Conservation (phyloP, 2,888 invertebrate genomes). For the Watsonalla cultraria region DNA sequence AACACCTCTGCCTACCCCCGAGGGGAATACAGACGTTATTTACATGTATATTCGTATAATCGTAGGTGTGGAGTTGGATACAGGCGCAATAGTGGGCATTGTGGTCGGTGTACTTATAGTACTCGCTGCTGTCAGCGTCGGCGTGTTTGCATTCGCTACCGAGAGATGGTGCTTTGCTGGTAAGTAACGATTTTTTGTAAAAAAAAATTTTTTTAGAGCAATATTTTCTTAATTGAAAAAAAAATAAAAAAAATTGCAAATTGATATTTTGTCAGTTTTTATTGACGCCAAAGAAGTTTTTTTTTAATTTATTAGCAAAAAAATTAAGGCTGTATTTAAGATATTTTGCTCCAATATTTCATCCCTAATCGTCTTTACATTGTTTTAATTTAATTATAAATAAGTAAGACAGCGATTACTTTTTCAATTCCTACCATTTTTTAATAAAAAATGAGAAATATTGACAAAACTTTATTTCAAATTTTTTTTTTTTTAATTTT, state of each 20-base stretch:
- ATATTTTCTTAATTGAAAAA: not conserved
- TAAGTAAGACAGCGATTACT: too few species aligned
- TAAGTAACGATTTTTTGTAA: slow-evolving; percentile 67
- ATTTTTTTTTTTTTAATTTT: not conserved
- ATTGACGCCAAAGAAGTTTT: too few species aligned
- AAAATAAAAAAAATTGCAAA: too few species aligned
- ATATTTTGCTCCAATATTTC: too few species aligned
- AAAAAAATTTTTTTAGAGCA: not conserved
- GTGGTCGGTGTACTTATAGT: slow-evolving; percentile 84
- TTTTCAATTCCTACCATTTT: not conserved
- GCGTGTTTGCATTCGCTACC: slow-evolving; percentile 87
- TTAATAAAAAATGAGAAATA: not conserved
- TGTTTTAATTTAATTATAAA: too few species aligned
- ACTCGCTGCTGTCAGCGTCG: slow-evolving; percentile 80
- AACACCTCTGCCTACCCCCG: too few species aligned
- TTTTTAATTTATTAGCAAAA: too few species aligned
- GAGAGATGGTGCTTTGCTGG: slow-evolving; percentile 93
- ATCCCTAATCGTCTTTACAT: too few species aligned
- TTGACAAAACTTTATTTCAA: not conserved
- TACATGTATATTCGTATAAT: slow-evolving; percentile 11
- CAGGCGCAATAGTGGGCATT: slow-evolving; percentile 88
- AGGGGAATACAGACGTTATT: too few species aligned
- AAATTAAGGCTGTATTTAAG: too few species aligned
- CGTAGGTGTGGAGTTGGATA: slow-evolving; percentile 83
- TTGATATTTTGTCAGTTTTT: too few species aligned